phyloP scores from a whole-genome alignment of 1,140 invertebrate genomes.

The Lanistes nyassanus region DNA sequence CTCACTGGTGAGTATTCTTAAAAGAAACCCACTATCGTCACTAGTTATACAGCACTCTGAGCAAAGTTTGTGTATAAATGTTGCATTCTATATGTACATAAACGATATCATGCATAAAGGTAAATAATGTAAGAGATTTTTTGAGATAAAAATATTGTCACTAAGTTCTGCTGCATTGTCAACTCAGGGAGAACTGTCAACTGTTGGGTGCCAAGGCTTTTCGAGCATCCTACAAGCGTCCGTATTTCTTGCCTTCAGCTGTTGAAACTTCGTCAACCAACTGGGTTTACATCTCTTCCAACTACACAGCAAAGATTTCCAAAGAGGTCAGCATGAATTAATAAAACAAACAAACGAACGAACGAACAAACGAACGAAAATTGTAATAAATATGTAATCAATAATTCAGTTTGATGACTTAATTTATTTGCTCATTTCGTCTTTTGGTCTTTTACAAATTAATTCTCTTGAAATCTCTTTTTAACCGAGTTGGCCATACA shows the following conservation, averaged over 20 bases:
- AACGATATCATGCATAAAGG: neutral
- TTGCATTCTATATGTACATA: neutral
- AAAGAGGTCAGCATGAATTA: conserved; percentile 70
- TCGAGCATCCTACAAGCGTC: conserved; percentile 77
- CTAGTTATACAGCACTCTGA: conserved; percentile 15
- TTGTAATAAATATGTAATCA: neutral
- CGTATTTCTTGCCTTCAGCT: conserved; percentile 80
- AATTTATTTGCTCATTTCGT: neutral
- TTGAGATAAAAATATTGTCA: no score
- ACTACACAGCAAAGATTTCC: conserved; percentile 78
- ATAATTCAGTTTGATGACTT: neutral
- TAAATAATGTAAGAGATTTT: neutral
- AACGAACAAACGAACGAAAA: conserved; percentile 9
- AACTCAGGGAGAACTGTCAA: conserved; percentile 81
- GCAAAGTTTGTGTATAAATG: neutral
- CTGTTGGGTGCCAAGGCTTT: conserved; percentile 79
- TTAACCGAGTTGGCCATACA: no score
- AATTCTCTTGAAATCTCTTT: no score
- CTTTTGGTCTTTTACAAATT: no score
- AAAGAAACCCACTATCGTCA: no score
- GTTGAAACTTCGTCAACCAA: conserved; percentile 82
- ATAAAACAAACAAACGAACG: conserved; percentile 9
- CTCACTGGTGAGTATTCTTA: conserved; percentile 77
- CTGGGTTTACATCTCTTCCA: conserved; percentile 82
- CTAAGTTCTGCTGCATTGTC: conserved; percentile 6